These are phyloP conservation scores for Drosophila algonquin DNA, from an alignment of 2,888 invertebrate species.

Conservation along the genomic window DNA sequence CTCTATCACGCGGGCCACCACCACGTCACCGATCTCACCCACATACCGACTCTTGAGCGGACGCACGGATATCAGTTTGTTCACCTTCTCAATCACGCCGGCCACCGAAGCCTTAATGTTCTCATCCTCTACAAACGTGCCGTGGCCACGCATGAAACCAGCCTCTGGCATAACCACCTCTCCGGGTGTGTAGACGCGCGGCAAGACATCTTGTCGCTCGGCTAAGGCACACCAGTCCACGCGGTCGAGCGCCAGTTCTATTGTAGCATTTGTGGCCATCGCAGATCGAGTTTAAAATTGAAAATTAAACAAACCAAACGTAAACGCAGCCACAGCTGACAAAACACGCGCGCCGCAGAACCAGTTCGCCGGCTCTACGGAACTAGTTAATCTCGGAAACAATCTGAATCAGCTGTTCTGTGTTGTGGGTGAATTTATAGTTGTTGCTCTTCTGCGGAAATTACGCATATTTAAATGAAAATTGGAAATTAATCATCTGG, in stretches of 20 bases:
- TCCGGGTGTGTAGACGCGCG: conserved; percentile 92
- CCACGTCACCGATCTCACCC: conserved; percentile 98
- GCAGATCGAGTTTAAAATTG: not conserved
- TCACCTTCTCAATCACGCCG: conserved; percentile 96
- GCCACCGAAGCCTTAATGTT: conserved; percentile 96
- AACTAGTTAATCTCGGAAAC: not conserved
- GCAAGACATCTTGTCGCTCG: conserved; percentile 85
- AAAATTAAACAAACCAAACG: not conserved
- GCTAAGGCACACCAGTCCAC: conserved; percentile 85
- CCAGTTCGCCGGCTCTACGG: not conserved
- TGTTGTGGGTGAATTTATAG: not conserved
- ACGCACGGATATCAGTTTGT: conserved; percentile 95
- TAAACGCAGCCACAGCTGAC: no score
- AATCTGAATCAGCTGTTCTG: not conserved
- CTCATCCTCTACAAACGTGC: conserved; percentile 94
- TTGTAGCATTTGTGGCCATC: conserved; percentile 85
- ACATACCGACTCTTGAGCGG: conserved; percentile 96
- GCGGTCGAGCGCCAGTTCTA: conserved; percentile 87
- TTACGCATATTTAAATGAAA: conserved; percentile 28
- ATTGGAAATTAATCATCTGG: not conserved
- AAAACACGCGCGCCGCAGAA: conserved; percentile 24
- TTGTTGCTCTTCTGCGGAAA: conserved; percentile 25
- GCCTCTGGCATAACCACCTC: conserved; percentile 92
- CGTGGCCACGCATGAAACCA: conserved; percentile 92
- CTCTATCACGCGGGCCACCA: conserved; percentile 96